Evolutionary conservation across 30 jellyfish, hydroid and myxozoan genomes (phyloP).

Genomic region (Clytia hemisphaerica): DNA sequence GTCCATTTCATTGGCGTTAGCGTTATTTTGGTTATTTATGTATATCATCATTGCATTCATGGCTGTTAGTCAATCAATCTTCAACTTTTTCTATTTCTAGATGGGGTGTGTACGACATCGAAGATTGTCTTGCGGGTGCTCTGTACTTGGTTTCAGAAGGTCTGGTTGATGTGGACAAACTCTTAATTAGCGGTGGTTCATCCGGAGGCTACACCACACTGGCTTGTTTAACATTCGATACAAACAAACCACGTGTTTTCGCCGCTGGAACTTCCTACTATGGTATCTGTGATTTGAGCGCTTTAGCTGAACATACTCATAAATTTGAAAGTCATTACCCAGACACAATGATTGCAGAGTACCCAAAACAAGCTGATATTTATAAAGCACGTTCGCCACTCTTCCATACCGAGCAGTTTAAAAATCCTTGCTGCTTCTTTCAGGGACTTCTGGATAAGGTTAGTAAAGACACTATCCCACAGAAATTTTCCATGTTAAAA

Average conservation of each 20-base stretch:
- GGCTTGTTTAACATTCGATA: constrained; percentile 61
- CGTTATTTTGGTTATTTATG: no score
- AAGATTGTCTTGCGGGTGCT: constrained; percentile 73
- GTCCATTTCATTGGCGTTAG: no score
- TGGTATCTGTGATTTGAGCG: constrained; percentile 58
- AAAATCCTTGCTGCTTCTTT: constrained; percentile 60
- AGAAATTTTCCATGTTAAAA: no score
- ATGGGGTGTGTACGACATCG: constrained; percentile 86
- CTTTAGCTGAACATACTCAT: constrained; percentile 57
- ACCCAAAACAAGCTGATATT: constrained; percentile 40
- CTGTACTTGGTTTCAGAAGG: constrained; percentile 49
- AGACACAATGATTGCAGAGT: constrained; percentile 53
- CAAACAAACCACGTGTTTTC: constrained; percentile 18
- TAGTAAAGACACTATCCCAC: no score
- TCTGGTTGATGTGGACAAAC: constrained; percentile 61
- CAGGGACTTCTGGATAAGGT: constrained; percentile 92
- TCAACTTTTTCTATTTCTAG: constrained; percentile 25
- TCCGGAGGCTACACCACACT: constrained; percentile 87
- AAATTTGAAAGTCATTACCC: constrained; percentile 70
- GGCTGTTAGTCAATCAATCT: no score
- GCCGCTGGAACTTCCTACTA: constrained; percentile 82
- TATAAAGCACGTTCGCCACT: constrained; percentile 71
- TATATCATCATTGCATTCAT: no score
- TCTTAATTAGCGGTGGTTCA: constrained; percentile 74
- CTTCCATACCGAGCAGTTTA: constrained; percentile 47